Base-by-base conservation (phyloP, 2,797 vertebrate species). In the Phyllotis vaccarum region DNA sequence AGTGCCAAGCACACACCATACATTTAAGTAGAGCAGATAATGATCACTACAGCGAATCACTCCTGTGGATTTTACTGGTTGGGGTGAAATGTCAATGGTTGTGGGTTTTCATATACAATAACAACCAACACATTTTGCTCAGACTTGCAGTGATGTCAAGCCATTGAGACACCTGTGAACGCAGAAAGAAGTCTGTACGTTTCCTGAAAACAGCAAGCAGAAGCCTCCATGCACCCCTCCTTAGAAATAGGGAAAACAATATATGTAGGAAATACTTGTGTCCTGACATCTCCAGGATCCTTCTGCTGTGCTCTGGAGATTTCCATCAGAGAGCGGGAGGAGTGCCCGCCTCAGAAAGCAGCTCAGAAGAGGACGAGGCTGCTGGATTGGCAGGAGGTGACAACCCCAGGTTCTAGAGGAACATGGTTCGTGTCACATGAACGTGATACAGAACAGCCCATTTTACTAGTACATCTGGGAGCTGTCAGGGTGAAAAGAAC, bases 41-140 rank as follows among this genome's bases (percentile, higher is more conserved):
- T 91, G 60, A 94, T 12, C 62, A n/a, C 89, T 58, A 92, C 96
- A 96, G 96, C 82, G 93, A 94, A 49, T 68, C 95, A 97, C 93
- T 95, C 96, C 94, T 97, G 96, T 96, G 80, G 90, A 93, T 96
- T 90, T 97, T 96, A 92, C 93, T 98, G 93, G 80, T 96, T 97
- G 86, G 86, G 66, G 68, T 87, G 83, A 97, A 95, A 93, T 96
- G 92, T 96, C 97, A 95, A 68, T 88, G 22, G 82, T 95, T 90
- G 83, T 94, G 83, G 92, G 80, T 97, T 96, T 97, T 92, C 96
- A 96, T 90, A 93, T 24, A 96, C 89, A 95, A 58, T 82, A 96
- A 94, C 76, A 96, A 79, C 86, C 93, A 90, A 88, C 40, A 79
- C 78, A 74, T 89, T 86, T 82, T 56, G 85, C 58, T 94, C 87